Percentiles rank a stretch among this genome's conserved stretches.
phyloP scores from a whole-genome alignment of 2,797 vertebrate species.

The Setipinna tenuifilis region DNA sequence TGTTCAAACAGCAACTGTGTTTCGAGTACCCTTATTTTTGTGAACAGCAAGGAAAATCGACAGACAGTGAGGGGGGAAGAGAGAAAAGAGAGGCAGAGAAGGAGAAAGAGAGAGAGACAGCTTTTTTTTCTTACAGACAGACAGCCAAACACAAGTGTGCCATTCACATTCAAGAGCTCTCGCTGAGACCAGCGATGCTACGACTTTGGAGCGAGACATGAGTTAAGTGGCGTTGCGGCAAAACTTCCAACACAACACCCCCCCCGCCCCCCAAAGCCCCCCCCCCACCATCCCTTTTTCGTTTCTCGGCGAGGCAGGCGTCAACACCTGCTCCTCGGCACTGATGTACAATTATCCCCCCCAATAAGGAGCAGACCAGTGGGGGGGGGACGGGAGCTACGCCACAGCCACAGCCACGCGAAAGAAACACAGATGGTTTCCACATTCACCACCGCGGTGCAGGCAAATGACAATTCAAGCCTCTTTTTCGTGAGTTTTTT shows the following conservation, averaged over 20 bases:
- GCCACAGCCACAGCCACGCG: not conserved
- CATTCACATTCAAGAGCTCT: not conserved
- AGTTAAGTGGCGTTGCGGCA: constrained; percentile 10
- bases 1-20: not conserved
- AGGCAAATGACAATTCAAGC: constrained; percentile 15
- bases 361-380: constrained; percentile 5
- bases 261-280: not conserved
- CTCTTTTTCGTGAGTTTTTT: not conserved
- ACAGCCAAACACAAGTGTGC: not conserved
- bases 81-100: too few relatives aligned
- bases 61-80: not conserved
- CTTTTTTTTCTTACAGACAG: too few relatives aligned
- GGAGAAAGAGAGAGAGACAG: not conserved
- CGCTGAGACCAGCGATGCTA: not conserved
- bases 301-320: not conserved
- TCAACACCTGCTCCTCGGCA: constrained; percentile 8
- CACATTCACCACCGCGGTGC: constrained; percentile 9
- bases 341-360: constrained; percentile 22
- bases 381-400: too few relatives aligned
- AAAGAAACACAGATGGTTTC: constrained; percentile 3
- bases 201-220: not conserved
- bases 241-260: constrained; percentile 4
- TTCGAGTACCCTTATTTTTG: not conserved
- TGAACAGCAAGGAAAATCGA: not conserved
- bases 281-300: not conserved